Evolutionary conservation across 2,888 invertebrate species (phyloP).

Genomic region (Parthenolecanium corni): DNA sequence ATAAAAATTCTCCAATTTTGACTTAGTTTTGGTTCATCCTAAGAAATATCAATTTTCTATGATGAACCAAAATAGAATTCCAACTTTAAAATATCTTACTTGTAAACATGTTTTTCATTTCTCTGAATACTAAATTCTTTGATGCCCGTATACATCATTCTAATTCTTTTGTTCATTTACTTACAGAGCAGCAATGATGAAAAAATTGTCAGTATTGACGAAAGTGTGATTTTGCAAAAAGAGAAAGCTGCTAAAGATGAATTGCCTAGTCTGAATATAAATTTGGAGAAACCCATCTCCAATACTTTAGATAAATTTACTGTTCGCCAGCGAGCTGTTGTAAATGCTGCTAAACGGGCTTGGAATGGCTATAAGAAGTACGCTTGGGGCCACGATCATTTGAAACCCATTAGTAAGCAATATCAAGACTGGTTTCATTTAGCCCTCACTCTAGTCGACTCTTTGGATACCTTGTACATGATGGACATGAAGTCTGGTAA

Average conservation of each 20-base stretch:
- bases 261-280: neutral
- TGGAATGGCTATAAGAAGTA: constrained; percentile 87
- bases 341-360: constrained; percentile 80
- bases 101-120: no score
- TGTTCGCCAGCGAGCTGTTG: constrained; percentile 68
- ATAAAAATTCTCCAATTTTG: no score
- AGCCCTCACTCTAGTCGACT: constrained; percentile 91
- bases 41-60: no score
- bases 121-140: no score
- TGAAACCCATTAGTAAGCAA: constrained; percentile 76
- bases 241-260: neutral
- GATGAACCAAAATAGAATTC: no score
- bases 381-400: constrained; percentile 96
- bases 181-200: neutral
- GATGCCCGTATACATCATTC: no score
- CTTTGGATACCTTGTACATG: constrained; percentile 88
- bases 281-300: constrained; percentile 37
- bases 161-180: no score
- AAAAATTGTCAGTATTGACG: neutral
- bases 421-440: constrained; percentile 90
- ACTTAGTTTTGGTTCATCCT: no score
- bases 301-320: constrained; percentile 55
- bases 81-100: no score
- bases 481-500: constrained; percentile 85
- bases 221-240: neutral